These are phyloP conservation scores for Alaudala cheleensis DNA, from an alignment of 2,113 vertebrate species.

Conservation along the genomic window DNA sequence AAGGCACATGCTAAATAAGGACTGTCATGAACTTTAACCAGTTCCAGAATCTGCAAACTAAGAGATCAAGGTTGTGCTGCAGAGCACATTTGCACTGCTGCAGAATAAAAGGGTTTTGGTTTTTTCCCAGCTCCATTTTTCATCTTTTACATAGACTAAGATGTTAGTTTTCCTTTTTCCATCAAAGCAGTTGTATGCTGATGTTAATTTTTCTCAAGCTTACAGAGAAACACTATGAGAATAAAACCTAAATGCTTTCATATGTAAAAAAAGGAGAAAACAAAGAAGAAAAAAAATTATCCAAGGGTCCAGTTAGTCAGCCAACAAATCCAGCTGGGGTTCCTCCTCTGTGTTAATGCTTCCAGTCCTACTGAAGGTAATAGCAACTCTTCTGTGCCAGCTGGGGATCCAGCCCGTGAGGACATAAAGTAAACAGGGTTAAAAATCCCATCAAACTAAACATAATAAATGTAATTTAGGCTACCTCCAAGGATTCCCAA, in stretches of 20 bases:
- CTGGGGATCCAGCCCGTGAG: neutral
- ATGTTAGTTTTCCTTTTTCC: neutral
- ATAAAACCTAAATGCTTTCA: neutral
- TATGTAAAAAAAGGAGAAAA: neutral
- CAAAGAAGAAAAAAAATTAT: neutral
- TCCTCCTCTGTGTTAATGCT: neutral
- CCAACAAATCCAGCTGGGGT: slow-evolving; percentile 3
- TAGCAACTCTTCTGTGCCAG: neutral
- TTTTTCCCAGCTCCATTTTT: neutral
- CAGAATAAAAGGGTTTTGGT: neutral
- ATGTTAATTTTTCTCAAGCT: neutral
- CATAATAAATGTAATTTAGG: neutral
- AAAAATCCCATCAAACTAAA: slow-evolving; percentile 22
- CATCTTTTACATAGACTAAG: neutral
- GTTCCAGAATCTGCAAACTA: neutral
- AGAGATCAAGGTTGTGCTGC: neutral
- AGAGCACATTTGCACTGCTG: neutral
- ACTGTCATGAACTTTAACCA: neutral
- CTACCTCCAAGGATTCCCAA: neutral
- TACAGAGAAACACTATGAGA: neutral
- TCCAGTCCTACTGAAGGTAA: slow-evolving; percentile 7
- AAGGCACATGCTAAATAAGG: neutral
- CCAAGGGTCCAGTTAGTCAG: neutral
- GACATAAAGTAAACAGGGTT: neutral
- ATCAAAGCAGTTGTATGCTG: neutral